Conservation (phyloP, 2,888 invertebrate species). For the Apocheima hispidaria region DNA sequence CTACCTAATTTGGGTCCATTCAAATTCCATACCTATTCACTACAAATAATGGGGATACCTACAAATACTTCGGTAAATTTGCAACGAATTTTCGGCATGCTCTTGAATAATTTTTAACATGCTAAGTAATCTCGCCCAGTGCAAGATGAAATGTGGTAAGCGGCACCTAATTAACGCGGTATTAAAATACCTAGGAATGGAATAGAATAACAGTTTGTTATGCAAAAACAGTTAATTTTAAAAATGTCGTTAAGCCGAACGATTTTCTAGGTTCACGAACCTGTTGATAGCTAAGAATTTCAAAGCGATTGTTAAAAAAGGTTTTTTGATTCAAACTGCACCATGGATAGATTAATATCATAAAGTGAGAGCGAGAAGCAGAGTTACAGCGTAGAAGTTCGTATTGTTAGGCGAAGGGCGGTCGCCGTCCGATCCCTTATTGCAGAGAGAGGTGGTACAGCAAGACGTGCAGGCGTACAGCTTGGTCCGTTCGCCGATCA, state of each 20-base stretch:
- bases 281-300: slow-evolving; percentile 5
- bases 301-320: slow-evolving; percentile 2
- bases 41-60: background rate
- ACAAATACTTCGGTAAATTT: background rate
- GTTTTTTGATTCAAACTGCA: background rate
- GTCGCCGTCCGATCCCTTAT: slow-evolving; percentile 87
- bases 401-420: background rate
- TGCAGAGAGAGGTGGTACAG: slow-evolving; percentile 92
- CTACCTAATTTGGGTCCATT: slow-evolving; percentile 23
- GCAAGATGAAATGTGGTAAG: background rate
- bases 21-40: slow-evolving; percentile 13
- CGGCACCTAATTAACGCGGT: background rate
- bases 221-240: background rate
- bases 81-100: background rate
- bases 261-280: background rate
- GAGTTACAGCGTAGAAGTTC: slow-evolving; percentile 17
- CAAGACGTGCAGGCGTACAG: slow-evolving; percentile 95
- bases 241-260: background rate
- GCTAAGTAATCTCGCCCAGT: background rate
- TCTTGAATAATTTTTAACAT: background rate
- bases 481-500: slow-evolving; percentile 95
- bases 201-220: slow-evolving; percentile 4
- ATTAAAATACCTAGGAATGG: background rate
- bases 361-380: slow-evolving; percentile 10
- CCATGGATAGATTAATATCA: slow-evolving; percentile 20